Evolutionary conservation across 1,140 invertebrate genomes (phyloP).

Genomic region (Trachelipus rathkii): DNA sequence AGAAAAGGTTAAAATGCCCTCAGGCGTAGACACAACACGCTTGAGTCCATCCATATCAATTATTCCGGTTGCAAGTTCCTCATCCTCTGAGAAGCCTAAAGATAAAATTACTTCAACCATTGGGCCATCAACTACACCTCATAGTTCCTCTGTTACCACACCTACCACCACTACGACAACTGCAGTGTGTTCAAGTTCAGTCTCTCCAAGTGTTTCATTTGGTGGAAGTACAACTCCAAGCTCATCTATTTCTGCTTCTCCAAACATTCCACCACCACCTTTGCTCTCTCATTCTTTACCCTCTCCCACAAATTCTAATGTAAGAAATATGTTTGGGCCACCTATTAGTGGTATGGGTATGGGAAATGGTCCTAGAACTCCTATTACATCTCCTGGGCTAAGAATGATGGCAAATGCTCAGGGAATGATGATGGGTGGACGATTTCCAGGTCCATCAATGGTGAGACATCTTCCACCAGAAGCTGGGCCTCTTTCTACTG

Average conservation of each 20-base stretch:
- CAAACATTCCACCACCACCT: slow-evolving; percentile 33
- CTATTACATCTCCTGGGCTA: slow-evolving; percentile 17
- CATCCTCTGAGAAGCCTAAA: slow-evolving; percentile 28
- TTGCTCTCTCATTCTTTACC: slow-evolving; percentile 37
- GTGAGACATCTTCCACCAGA: slow-evolving; percentile 48
- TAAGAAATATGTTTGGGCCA: slow-evolving; percentile 35
- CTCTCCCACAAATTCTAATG: slow-evolving; percentile 19
- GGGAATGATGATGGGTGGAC: slow-evolving; percentile 3
- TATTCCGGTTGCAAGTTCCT: slow-evolving; percentile 33
- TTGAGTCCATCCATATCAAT: slow-evolving; percentile 42
- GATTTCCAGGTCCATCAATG: neutral
- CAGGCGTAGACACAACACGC: slow-evolving; percentile 37
- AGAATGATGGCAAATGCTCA: slow-evolving; percentile 2
- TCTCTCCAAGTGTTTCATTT: slow-evolving; percentile 25
- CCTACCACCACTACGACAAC: neutral
- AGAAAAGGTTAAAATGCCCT: slow-evolving; percentile 42
- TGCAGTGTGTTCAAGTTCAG: neutral
- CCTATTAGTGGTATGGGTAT: slow-evolving; percentile 26
- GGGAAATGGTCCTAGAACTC: slow-evolving; percentile 12
- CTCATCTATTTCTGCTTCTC: neutral
- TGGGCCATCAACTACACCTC: slow-evolving; percentile 21
- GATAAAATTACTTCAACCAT: slow-evolving; percentile 27
- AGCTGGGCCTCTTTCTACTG: slow-evolving; percentile 54
- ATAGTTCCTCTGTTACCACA: slow-evolving; percentile 21
- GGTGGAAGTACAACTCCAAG: slow-evolving; percentile 7